phyloP scores from a whole-genome alignment of 2,888 invertebrate genomes.

The Drosophila diplacantha region DNA sequence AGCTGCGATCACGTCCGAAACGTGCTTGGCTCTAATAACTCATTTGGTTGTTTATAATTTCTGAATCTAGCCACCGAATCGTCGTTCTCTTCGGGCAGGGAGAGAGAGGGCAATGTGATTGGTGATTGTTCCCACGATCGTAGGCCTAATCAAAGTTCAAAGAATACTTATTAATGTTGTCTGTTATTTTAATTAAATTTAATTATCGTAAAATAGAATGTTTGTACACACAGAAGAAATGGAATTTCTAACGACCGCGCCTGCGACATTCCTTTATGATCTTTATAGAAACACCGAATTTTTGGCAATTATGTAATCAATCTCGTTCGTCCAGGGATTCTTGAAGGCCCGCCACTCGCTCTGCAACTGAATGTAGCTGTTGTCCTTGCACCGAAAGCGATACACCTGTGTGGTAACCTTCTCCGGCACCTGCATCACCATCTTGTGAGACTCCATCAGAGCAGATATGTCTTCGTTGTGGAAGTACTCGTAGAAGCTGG shows the following conservation, averaged over 20 bases:
- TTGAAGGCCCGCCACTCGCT: conserved; percentile 93
- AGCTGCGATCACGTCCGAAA: conserved; percentile 33
- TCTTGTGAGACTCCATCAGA: conserved; percentile 90
- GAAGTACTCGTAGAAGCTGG: conserved; percentile 95
- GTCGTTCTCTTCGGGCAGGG: background rate
- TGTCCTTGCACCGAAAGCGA: conserved; percentile 88
- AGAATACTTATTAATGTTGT: background rate
- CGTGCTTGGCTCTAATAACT: conserved; percentile 36
- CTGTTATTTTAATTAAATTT: conserved; percentile 12
- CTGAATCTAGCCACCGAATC: background rate
- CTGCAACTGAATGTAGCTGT: conserved; percentile 83
- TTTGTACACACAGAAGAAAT: conserved; percentile 14
- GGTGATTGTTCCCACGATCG: conserved; percentile 5
- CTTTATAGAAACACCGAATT: conserved; percentile 85
- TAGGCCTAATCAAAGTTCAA: background rate
- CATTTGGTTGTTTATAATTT: conserved; percentile 24
- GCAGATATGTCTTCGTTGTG: conserved; percentile 88
- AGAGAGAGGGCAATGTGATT: background rate
- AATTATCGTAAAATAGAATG: conserved; percentile 13
- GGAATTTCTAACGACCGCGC: conserved; percentile 11
- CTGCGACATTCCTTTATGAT: conserved; percentile 4
- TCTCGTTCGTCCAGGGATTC: conserved; percentile 97
- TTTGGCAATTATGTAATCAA: conserved; percentile 92
- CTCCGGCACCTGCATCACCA: conserved; percentile 83
- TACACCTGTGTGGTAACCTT: conserved; percentile 85